Conservation (phyloP, 2,797 vertebrate genomes). For the Catharus ustulatus region DNA sequence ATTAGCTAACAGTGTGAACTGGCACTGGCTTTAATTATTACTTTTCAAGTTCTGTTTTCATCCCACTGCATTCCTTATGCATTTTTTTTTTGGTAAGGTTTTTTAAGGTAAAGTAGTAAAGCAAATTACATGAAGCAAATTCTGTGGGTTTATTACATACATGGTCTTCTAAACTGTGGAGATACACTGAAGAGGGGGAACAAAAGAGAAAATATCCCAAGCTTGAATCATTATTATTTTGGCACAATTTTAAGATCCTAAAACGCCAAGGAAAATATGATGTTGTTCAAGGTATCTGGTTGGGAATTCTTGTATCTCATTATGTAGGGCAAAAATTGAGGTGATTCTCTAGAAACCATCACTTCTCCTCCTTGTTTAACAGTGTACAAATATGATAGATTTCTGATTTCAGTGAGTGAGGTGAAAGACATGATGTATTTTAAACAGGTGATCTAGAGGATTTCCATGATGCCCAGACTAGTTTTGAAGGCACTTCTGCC, state of each 20-base stretch:
- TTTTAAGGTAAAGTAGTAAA: conserved; percentile 3
- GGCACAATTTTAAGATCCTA: not conserved
- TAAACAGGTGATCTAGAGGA: not conserved
- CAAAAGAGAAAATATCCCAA: not conserved
- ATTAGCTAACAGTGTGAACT: not conserved
- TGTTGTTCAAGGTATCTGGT: not conserved
- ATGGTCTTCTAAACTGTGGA: not conserved
- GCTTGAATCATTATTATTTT: not conserved
- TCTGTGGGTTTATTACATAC: not conserved
- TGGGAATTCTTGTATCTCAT: not conserved
- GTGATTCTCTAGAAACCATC: not conserved
- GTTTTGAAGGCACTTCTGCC: not conserved
- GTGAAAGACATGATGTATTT: not conserved
- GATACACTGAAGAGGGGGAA: not conserved
- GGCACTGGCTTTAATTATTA: not conserved
- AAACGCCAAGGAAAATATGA: not conserved
- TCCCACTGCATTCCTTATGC: not conserved
- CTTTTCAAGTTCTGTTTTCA: not conserved
- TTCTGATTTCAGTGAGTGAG: not conserved
- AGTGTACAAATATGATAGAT: not conserved
- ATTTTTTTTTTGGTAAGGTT: not conserved
- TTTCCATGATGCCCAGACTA: not conserved
- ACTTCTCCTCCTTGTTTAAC: not conserved
- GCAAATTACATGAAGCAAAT: not conserved
- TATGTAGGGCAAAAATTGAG: not conserved